Base-by-base conservation (phyloP, 2,888 invertebrate genomes). In the Apotomis turbidana region DNA sequence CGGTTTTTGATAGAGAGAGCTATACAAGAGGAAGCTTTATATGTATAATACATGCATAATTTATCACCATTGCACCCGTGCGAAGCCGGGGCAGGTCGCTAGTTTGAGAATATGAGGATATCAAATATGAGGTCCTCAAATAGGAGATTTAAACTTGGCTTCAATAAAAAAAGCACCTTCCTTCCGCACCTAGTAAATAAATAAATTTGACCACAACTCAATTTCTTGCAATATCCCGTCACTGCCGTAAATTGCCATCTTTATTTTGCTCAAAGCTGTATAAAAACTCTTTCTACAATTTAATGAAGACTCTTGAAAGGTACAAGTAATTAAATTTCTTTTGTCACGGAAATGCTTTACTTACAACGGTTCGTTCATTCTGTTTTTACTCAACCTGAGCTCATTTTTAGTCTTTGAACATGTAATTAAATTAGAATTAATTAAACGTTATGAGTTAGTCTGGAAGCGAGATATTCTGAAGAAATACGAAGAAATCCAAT, bases 271-370 rank as follows among this genome's bases (percentile, higher is more conserved):
- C 41, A 55, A 71, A 71, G 61, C 51, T 57, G 54, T 64, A 27
- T 66, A 49, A 71, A 71, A 71, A 71, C 67, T 67, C 67, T 67
- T 67, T 67, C 71, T 27, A 41, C 66, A 49, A 66, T 71, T 67
- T 71, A 67, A 66, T 71, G 66, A 60, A 71, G 59, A 49, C 13
- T 71, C 44, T 49, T 55, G 55, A 41, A 36, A 66, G 70, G 66
- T 51, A 70, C 51, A 63, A 55, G 67, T 67, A 71, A 71, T 71
- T 71, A 67, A 71, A 61, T 71, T 71, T 66, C 59, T 60, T 70
- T 71, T 71, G 70, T 66, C 61, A 38, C 27, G 71, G 61, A 67
- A 67, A 71, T 67, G 61, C 61, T 71, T 10, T 61, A 54, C 59
- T 13, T 59, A 57, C 54, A 13, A 15, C 15, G 70, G 52, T 44